Evolutionary conservation across 2,797 vertebrate species (phyloP), one percentile per base, ranked within the genome.

Genomic region (Eospalax fontanierii): DNA sequence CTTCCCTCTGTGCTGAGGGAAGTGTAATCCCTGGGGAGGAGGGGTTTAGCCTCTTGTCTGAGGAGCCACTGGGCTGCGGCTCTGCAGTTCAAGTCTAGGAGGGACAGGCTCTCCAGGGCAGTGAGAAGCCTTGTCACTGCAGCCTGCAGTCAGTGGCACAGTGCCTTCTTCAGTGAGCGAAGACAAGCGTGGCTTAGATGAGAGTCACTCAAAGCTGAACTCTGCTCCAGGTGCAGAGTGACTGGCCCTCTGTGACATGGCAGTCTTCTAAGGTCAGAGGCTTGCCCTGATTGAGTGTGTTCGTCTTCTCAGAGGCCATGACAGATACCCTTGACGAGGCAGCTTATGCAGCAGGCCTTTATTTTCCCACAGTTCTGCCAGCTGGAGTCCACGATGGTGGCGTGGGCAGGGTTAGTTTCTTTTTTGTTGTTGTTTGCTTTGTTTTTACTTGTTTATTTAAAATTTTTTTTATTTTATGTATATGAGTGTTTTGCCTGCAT

Each of bases 141-240:
- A 22, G 18, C 40, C 33, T 66, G 26, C 0, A 0, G 46, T 2
- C 18, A 21, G 24, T 0, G 2, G 26, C 2, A 0, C 14, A 11
- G 0, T 1, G 21, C 4, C 40, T 46, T 50, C 38, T 61, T 57
- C 24, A 9, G 65, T 11, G 4, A 14, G 0, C 16, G 18, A 30
- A 35, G 43, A 24, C 46, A 80, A 76, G 19, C 7, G n/a, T 28
- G 50, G 35, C 18, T 2, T 15, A 9, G 59, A 30, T 10, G 1
- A 5, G 43, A 24, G 78, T 73, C 30, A n/a, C 54, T 54, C 11
- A 0, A 54, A 30, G 61, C 18, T 24, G 28, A 33, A 63, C 33
- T 83, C 71, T 43, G 50, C 63, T 40, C 50, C 46, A 19, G 9
- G 19, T 88, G 2, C 3, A 73, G 7, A 9, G 30, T 40, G n/a